Evolutionary conservation across 2,113 vertebrate genomes (phyloP), one percentile per base, ranked within the genome.

Genomic region (Syrmaticus mikado): DNA sequence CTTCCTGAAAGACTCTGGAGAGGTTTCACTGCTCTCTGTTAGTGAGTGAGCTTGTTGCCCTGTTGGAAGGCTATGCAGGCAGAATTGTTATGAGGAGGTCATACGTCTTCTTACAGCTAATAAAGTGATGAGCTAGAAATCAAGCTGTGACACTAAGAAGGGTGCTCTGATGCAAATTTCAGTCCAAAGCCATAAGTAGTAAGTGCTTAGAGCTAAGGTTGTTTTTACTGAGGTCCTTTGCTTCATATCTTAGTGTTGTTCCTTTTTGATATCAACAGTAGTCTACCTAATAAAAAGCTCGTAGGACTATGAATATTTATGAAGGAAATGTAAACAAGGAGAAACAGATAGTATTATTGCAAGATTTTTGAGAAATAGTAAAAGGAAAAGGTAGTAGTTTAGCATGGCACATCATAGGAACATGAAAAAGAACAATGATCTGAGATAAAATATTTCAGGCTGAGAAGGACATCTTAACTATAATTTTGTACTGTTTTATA

Each of bases 11-110:
- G 92, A 85, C 77, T 73, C n/a, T 95, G 46, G 12, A 10, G 38
- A 94, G 58, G 38, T 84, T 87, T 80, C 79, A 77, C 50, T 91
- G 38, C 27, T 91, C 30, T 81, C 65, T 13, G 22, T 82, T 58
- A 91, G 66, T 36, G 43, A 25, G 57, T 25, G 19, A 40, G 4
- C 25, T 73, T 91, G 80, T 53, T 90, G 15, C 21, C 61, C 58
- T 87, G 46, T 82, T 83, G 55, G 80, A 91, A 89, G 84, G 52
- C 87, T 60, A 4, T 38, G 34, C 25, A 46, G 28, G 52, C 61
- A 79, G 36, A 61, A 68, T 45, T 61, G 32, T 32, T 78, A 10
- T 60, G 14, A 79, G 17, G 5, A 50, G 27, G 6, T 65, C 18
- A n/a, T 41, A 16, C 17, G 82, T 48, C 48, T 4, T 67, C 16